Conservation (phyloP, 2,113 vertebrate species). For the Passer domesticus region DNA sequence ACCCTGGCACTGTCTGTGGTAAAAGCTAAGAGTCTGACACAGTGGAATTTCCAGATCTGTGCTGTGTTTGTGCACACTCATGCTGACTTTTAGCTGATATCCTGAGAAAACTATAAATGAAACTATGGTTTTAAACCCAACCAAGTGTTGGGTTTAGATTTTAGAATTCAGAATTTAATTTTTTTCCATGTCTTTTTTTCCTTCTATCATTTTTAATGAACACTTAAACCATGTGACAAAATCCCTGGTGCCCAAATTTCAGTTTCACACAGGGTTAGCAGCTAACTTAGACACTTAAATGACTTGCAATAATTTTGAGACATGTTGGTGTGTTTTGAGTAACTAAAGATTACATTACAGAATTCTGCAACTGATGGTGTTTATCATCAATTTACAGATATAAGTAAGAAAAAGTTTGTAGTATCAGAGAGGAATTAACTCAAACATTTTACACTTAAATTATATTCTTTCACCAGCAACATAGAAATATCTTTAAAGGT, state of each 20-base stretch:
- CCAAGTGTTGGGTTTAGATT: background rate
- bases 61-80: background rate
- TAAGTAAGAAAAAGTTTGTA: background rate
- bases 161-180: background rate
- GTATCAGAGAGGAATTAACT: background rate
- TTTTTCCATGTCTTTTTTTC: background rate
- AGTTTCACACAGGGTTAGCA: background rate
- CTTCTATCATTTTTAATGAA: background rate
- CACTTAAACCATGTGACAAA: background rate
- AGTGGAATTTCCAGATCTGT: accelerated
- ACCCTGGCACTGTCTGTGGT: background rate
- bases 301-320: background rate
- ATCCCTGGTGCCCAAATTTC: background rate
- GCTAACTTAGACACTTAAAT: background rate
- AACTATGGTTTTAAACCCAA: background rate
- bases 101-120: background rate
- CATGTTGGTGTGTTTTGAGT: background rate
- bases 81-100: background rate
- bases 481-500: background rate
- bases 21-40: background rate
- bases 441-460: background rate
- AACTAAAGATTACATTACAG: background rate
- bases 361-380: background rate
- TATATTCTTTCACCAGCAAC: background rate
- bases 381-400: background rate